Evolutionary conservation across 2,113 vertebrate genomes (phyloP).

Genomic region (Acrocephalus arundinaceus): DNA sequence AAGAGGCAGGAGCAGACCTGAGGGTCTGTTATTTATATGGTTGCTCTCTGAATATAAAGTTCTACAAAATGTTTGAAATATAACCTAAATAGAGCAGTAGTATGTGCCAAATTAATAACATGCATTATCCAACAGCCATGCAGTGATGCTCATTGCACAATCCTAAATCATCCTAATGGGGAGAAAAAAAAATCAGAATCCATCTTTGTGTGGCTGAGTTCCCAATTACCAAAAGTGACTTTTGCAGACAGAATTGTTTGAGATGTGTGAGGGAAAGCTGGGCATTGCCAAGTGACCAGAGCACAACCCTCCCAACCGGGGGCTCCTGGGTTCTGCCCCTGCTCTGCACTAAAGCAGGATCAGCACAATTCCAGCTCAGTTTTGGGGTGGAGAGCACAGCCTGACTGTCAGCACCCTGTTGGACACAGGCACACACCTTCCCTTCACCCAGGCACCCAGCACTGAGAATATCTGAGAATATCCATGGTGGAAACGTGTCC

Average conservation of each 20-base stretch:
- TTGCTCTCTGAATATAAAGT: neutral
- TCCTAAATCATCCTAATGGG: conserved; percentile 44
- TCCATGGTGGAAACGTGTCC: neutral
- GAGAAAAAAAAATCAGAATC: conserved; percentile 2
- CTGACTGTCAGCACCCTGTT: neutral
- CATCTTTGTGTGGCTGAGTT: conserved; percentile 20
- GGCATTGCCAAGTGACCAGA: neutral
- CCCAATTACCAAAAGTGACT: conserved; percentile 20
- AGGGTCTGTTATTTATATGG: neutral
- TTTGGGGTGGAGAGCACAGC: neutral
- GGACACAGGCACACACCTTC: neutral
- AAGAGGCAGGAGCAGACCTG: neutral
- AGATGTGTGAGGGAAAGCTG: neutral
- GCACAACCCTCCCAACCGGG: neutral
- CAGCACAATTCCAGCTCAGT: fast-evolving
- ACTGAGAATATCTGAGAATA: neutral
- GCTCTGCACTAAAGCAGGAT: neutral
- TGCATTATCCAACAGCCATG: conserved; percentile 35
- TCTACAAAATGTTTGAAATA: conserved; percentile 13
- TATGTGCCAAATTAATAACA: conserved; percentile 45
- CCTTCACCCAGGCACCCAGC: neutral
- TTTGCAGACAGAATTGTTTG: neutral
- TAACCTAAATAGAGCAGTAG: conserved; percentile 17
- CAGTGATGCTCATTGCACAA: conserved; percentile 23
- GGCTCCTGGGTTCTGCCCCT: neutral